Evolutionary conservation across 2,888 invertebrate genomes (phyloP), one percentile per base, ranked within the genome.

Genomic region (Nudaria mundana): DNA sequence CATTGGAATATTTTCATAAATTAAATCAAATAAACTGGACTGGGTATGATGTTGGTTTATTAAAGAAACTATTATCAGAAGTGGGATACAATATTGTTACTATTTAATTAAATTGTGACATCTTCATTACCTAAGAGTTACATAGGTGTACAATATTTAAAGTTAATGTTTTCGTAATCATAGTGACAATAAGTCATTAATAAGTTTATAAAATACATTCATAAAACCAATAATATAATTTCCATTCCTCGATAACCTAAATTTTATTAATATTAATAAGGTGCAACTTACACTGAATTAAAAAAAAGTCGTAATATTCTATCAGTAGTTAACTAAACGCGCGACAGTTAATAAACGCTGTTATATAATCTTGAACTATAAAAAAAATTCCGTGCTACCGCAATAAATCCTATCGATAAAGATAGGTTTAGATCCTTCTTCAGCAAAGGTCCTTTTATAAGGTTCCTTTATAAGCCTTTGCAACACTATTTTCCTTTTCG

Each of bases 261-360:
- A 28, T 39, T 31, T 42, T 34, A 16, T 36, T 6, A 30, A 36
- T 18, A 38, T 40, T 54, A 56, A 40, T 34, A 20, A 16, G 7
- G 49, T 50, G 46, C 47, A 38, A 26, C 46, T 48, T 43, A 56
- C 16, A 34, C 33, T 48, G 44, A 46, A 37, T 36, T 39, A n/a
- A 20, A 35, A 23, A 24, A 20, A 40, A 22, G 14, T 23, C 23
- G 12, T 36, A 32, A 34, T 18, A 32, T 15, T 12, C 20, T 23
- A 29, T 33, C 39, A 14, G 33, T 33, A 33, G 23, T 39, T 44
- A 20, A 28, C 38, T 23, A 39, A 42, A 15, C 13, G 7, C 34
- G 15, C 22, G 25, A 14, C 13, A 32, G 29, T 24, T 14, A 30
- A 40, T 10, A 8, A 25, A 29, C 40, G 33, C 33, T 23, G 5